These are phyloP conservation scores for Dastarcus helophoroides DNA, from an alignment of 2,888 invertebrate genomes.

Conservation along the genomic window DNA sequence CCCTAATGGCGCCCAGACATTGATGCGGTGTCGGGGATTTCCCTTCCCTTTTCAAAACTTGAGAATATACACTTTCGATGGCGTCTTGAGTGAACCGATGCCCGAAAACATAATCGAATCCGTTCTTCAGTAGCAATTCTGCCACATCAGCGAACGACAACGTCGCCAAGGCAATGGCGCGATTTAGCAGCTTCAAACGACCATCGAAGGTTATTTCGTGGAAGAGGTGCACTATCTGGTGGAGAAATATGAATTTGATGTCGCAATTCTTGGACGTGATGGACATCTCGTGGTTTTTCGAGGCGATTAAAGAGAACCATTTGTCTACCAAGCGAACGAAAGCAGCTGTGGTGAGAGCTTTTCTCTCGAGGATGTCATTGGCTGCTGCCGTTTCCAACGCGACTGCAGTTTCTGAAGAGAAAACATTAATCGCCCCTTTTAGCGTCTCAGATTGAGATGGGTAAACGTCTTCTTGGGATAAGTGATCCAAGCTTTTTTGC, in stretches of 20 bases:
- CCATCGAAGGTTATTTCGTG: background rate
- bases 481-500: background rate
- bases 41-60: background rate
- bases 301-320: too few species aligned
- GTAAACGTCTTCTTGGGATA: background rate
- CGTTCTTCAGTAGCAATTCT: constrained; percentile 1
- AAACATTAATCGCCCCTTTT: background rate
- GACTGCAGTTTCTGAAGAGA: constrained; percentile 2
- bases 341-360: constrained; percentile 2
- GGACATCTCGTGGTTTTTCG: too few species aligned
- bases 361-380: background rate
- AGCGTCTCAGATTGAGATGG: background rate
- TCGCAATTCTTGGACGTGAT: too few species aligned
- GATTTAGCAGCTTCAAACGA: background rate
- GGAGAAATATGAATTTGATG: background rate
- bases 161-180: background rate
- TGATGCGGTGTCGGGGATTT: background rate
- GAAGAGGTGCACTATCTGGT: background rate
- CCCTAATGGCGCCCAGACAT: background rate
- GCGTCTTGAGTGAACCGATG: constrained; percentile 2
- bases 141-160: constrained; percentile 1
- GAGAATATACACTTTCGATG: background rate
- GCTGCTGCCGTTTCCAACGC: constrained; percentile 2
- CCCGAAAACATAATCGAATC: background rate
- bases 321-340: constrained; percentile 1